Conservation (phyloP, 2,888 invertebrate genomes). For the Fragum whitleyi region DNA sequence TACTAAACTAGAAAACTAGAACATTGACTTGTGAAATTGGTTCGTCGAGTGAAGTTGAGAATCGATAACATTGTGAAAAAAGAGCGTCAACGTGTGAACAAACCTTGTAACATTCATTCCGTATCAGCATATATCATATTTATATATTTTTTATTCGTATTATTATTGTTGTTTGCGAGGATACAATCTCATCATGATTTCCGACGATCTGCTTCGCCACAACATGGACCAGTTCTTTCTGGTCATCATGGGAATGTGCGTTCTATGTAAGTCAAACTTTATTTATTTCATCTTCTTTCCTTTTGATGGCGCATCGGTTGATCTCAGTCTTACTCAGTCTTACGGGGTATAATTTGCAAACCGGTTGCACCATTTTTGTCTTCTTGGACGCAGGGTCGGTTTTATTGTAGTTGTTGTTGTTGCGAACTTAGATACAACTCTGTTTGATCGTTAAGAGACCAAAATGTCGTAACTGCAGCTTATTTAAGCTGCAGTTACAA, state of each 20-base stretch:
- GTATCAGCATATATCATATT: too few species aligned
- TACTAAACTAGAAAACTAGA: too few species aligned
- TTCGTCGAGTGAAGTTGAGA: too few species aligned
- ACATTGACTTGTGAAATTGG: too few species aligned
- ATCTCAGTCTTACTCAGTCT: too few species aligned
- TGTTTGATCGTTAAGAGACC: too few species aligned
- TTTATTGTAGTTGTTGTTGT: too few species aligned
- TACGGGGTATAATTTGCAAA: neutral
- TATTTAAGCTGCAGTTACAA: too few species aligned
- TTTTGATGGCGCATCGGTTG: neutral
- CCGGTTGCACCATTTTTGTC: neutral
- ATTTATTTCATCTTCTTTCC: neutral
- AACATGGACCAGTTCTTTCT: constrained; percentile 72
- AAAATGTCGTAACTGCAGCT: too few species aligned
- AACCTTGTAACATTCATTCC: neutral
- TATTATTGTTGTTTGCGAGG: neutral
- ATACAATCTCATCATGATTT: neutral
- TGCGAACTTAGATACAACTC: too few species aligned
- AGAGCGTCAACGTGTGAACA: neutral
- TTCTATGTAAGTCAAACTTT: constrained; percentile 47
- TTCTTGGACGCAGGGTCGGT: neutral
- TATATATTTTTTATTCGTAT: neutral
- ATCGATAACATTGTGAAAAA: neutral
- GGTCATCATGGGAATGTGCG: constrained; percentile 71
- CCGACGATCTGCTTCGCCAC: neutral